Percentiles rank a stretch among this genome's conserved stretches.
phyloP scores from a whole-genome alignment of 2,113 vertebrate genomes.

The Malurus elegans region DNA sequence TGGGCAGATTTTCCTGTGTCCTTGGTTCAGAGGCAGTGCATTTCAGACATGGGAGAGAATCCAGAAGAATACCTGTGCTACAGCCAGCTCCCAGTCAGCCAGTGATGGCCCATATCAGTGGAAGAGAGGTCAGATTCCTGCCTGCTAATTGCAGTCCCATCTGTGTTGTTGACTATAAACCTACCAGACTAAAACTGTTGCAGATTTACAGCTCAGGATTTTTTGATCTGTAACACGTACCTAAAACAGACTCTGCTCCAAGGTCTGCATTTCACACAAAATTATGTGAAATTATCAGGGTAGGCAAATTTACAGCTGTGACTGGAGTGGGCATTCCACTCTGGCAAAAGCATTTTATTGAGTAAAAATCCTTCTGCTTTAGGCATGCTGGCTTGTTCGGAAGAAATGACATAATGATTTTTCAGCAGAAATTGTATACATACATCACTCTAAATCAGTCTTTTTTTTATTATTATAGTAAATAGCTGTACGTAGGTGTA shows the following conservation, averaged over 20 bases:
- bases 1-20: slow-evolving; percentile 82
- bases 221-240: not conserved
- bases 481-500: not conserved
- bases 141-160: not conserved
- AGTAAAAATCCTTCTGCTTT: not conserved
- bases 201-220: not conserved
- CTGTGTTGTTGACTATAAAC: not conserved
- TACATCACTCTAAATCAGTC: not conserved
- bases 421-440: not conserved
- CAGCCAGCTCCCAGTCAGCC: slow-evolving; percentile 77
- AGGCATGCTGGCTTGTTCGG: not conserved
- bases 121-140: slow-evolving; percentile 81
- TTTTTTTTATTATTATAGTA: not conserved
- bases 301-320: not conserved
- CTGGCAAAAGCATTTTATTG: not conserved
- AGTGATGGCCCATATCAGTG: slow-evolving; percentile 79
- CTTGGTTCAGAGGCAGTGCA: slow-evolving; percentile 75
- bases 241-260: not conserved
- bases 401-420: not conserved
- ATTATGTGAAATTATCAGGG: not conserved
- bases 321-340: not conserved
- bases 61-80: slow-evolving; percentile 64
- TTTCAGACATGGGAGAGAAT: slow-evolving; percentile 60
- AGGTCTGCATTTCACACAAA: not conserved
- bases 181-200: not conserved